Evolutionary conservation across 2,797 vertebrate species (phyloP).

Genomic region (Trematocara caparti): DNA sequence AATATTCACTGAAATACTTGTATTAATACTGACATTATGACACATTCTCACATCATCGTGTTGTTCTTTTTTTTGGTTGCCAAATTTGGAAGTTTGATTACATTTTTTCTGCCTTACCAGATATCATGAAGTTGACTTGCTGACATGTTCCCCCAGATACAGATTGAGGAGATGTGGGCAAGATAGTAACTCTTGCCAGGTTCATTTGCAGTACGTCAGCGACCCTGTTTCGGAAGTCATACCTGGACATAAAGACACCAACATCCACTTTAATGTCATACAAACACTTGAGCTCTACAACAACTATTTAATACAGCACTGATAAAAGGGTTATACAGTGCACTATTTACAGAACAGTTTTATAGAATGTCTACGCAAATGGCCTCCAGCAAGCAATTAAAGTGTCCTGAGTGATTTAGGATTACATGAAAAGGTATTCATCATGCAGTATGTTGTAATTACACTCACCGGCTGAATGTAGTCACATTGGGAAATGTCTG

Average conservation of each 20-base stretch:
- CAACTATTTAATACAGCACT: not conserved
- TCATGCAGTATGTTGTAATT: not conserved
- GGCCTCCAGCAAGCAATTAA: not conserved
- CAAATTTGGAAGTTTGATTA: not conserved
- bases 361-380: not conserved
- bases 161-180: constrained; percentile 41
- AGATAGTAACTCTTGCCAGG: constrained; percentile 64
- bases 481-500: constrained; percentile 64
- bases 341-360: not conserved
- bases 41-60: not conserved
- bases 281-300: no score
- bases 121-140: constrained; percentile 66
- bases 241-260: constrained; percentile 42
- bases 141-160: constrained; percentile 47
- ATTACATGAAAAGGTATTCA: not conserved
- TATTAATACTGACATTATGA: not conserved
- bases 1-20: not conserved
- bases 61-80: not conserved
- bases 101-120: constrained; percentile 55
- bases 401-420: not conserved
- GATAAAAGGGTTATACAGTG: not conserved
- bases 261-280: not conserved
- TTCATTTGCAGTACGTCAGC: constrained; percentile 47
- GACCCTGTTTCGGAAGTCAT: constrained; percentile 72
- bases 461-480: constrained; percentile 68